phyloP scores from a whole-genome alignment of 2,888 invertebrate genomes.

The Chrysolina americana region DNA sequence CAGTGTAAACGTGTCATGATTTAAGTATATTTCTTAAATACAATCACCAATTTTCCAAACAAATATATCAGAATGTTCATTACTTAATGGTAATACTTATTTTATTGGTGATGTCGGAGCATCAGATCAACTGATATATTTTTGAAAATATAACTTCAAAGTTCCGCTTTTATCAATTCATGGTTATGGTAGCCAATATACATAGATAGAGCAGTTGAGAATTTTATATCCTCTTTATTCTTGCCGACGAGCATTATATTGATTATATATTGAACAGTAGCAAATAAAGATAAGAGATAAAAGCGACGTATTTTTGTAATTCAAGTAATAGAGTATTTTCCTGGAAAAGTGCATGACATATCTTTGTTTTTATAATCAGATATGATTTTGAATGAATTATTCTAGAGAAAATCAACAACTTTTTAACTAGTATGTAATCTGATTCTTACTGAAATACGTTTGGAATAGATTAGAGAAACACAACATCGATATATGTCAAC shows the following conservation, averaged over 20 bases:
- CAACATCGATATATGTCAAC: too few relatives aligned
- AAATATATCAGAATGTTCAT: background rate
- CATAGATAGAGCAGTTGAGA: constrained; percentile 29
- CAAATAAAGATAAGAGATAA: constrained; percentile 50
- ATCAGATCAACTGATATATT: constrained; percentile 7
- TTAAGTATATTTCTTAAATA: too few relatives aligned
- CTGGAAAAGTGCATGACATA: constrained; percentile 1
- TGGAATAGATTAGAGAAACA: too few relatives aligned
- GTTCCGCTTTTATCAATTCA: constrained; percentile 17
- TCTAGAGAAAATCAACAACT: background rate
- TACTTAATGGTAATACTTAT: background rate
- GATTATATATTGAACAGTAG: constrained; percentile 53
- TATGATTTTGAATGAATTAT: background rate
- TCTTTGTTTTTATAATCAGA: background rate
- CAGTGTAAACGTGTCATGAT: too few relatives aligned
- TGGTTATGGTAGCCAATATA: constrained; percentile 25
- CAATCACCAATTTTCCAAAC: background rate
- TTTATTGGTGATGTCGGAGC: constrained; percentile 7
- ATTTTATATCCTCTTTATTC: constrained; percentile 33
- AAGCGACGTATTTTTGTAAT: constrained; percentile 6
- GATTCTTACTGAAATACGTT: too few relatives aligned
- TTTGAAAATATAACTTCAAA: constrained; percentile 8
- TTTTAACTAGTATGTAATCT: too few relatives aligned
- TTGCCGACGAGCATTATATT: constrained; percentile 45
- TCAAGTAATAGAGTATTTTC: constrained; percentile 5